Evolutionary conservation across 2,888 invertebrate genomes (phyloP).

Genomic region (Maniola hyperantus): DNA sequence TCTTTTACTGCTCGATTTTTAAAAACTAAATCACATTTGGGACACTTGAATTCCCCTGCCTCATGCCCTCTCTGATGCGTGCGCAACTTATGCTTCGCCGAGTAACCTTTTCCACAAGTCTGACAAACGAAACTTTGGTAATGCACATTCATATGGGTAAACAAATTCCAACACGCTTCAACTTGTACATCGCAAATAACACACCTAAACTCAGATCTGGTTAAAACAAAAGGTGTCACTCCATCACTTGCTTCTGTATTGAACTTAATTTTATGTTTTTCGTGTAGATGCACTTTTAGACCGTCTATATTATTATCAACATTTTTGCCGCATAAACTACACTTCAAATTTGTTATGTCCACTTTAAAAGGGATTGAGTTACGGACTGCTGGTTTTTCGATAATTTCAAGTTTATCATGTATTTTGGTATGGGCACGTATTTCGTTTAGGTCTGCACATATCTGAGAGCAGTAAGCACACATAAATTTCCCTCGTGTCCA

Average conservation of each 20-base stretch:
- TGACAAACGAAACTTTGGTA: conserved; percentile 69
- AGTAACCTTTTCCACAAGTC: conserved; percentile 73
- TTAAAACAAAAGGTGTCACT: conserved; percentile 59
- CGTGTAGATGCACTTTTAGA: conserved; percentile 55
- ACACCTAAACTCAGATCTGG: conserved; percentile 56
- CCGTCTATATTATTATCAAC: conserved; percentile 44
- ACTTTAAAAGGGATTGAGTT: conserved; percentile 61
- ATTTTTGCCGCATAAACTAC: conserved; percentile 50
- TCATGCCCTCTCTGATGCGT: conserved; percentile 67
- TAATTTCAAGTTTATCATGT: conserved; percentile 56
- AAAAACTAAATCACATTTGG: conserved; percentile 67
- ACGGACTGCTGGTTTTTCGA: conserved; percentile 51
- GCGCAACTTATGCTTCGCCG: conserved; percentile 64
- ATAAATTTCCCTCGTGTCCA: conserved; percentile 62
- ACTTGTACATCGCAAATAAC: conserved; percentile 52
- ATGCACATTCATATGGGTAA: conserved; percentile 71
- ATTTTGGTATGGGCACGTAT: conserved; percentile 52
- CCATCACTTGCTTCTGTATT: conserved; percentile 54
- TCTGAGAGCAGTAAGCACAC: conserved; percentile 61
- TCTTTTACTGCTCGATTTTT: conserved; percentile 52
- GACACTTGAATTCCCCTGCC: conserved; percentile 62
- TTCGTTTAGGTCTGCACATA: conserved; percentile 49
- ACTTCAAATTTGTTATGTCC: conserved; percentile 59
- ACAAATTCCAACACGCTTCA: conserved; percentile 55
- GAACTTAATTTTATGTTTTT: conserved; percentile 47